A percentile compares a stretch with the other conserved stretches of the same genome.
These are phyloP conservation scores for Lepidochitona cinerea DNA, from an alignment of 2,888 invertebrate genomes.

Conservation along the genomic window DNA sequence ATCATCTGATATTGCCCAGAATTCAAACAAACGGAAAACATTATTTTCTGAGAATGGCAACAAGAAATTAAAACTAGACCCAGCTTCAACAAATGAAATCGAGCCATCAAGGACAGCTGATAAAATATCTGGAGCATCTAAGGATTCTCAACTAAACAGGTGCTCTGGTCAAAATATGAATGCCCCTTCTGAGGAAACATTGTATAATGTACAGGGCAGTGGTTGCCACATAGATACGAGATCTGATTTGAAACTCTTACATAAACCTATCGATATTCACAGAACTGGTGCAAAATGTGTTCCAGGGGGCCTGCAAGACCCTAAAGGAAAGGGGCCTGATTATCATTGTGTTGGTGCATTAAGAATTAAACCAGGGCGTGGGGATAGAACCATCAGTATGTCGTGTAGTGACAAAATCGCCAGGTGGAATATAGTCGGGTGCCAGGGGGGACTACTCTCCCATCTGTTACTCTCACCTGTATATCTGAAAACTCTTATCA, in stretches of 20 bases:
- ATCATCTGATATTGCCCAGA: too few species aligned
- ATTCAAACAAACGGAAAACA: too few species aligned
- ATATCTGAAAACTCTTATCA: constrained; percentile 79
- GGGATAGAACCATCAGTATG: constrained; percentile 88
- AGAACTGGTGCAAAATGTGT: constrained; percentile 94
- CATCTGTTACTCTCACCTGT: constrained; percentile 79
- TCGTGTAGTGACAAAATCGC: constrained; percentile 96
- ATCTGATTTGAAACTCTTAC: not conserved
- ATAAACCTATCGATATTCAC: constrained; percentile 72
- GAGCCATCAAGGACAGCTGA: too few species aligned
- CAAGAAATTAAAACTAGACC: too few species aligned
- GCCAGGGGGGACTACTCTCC: constrained; percentile 85
- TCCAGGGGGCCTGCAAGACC: constrained; percentile 75
- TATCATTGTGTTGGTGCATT: constrained; percentile 81
- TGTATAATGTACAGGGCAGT: too few species aligned
- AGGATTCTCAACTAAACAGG: too few species aligned
- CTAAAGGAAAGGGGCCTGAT: constrained; percentile 74
- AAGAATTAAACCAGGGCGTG: constrained; percentile 91
- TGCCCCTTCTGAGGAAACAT: too few species aligned
- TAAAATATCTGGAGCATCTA: too few species aligned
- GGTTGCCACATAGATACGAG: too few species aligned
- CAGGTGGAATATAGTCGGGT: constrained; percentile 87
- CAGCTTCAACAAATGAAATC: too few species aligned
- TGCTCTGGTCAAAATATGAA: too few species aligned
- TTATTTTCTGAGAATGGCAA: too few species aligned